Base-by-base conservation (phyloP, 2,113 vertebrate genomes). In the Thinocorus orbignyianus region DNA sequence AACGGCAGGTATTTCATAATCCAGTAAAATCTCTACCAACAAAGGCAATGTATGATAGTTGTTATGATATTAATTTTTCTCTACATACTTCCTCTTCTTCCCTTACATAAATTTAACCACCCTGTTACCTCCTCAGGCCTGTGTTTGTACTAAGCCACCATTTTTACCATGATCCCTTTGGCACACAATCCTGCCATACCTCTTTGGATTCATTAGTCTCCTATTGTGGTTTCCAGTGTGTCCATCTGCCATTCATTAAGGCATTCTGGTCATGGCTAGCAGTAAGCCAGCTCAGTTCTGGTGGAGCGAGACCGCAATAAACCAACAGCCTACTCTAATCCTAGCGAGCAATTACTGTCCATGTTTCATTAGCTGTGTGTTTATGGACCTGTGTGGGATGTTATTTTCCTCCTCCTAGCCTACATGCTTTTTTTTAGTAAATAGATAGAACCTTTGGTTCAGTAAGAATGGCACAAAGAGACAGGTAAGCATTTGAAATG, bases 201-300 rank as follows among this genome's bases (percentile, higher is more conserved):
- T 35, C 61, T 88, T 55, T 64, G 64, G 41, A 44, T 69, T 91
- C 58, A 49, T 88, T 78, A 86, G 77, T 70, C 3, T 2, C 58
- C 62, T 70, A 16, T 17, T 49, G 64, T 78, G 58, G 10, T 37
- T 91, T 52, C 5, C 60, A 31, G 41, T 4, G 0, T 1, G 0
- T 83, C 66, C 48, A 49, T 91, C 80, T 91, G 89, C 54, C 22
- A 1, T 60, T 54, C 10, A 1, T 79, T 20, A 58, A 37, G 23
- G 13, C 13, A 3, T n/a, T 58, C 70, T 51, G 23, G 17, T 37
- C 13, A 1, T 0, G 1, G 42, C 66, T 65, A 82, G 52, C 1
- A 3, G 44, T 48, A 60, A 88, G 23, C 12, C 37, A 64, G 33
- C 37, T 86, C 17, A 22, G 5, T 48, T 42, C 72, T 71, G 81